phyloP scores from a whole-genome alignment of 2,797 vertebrate genomes.

The Sciurus carolinensis region DNA sequence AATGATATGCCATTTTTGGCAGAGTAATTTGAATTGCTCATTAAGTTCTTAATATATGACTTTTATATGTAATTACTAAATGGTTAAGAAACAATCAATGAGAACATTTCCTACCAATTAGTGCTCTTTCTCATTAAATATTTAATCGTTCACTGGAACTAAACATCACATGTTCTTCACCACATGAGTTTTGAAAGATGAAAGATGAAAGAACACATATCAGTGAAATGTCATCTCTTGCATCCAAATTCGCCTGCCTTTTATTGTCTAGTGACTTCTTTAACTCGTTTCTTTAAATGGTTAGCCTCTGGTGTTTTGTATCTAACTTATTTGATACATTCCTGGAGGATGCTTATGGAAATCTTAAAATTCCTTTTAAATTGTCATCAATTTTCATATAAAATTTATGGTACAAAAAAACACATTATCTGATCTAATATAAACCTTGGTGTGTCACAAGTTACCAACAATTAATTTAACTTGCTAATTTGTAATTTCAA shows the following conservation, averaged over 20 bases:
- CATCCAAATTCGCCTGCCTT: background rate
- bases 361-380: background rate
- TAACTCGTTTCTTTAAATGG: background rate
- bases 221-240: background rate
- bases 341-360: background rate
- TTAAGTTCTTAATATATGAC: slow-evolving; percentile 69
- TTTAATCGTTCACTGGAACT: slow-evolving; percentile 60
- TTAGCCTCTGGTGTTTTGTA: background rate
- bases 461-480: background rate
- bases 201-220: slow-evolving; percentile 18
- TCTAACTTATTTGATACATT: background rate
- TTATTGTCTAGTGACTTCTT: background rate
- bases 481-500: background rate
- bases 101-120: slow-evolving; percentile 70
- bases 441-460: background rate
- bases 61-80: slow-evolving; percentile 70
- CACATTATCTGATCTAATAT: background rate
- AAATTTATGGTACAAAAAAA: background rate
- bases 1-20: slow-evolving; percentile 51
- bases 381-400: background rate
- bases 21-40: slow-evolving; percentile 62
- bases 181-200: background rate
- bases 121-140: slow-evolving; percentile 70
- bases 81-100: slow-evolving; percentile 65
- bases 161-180: background rate